Percentiles rank a stretch among this genome's conserved stretches.
Evolutionary conservation across 1,140 invertebrate species (phyloP).

Genomic region (Cydia amplana): DNA sequence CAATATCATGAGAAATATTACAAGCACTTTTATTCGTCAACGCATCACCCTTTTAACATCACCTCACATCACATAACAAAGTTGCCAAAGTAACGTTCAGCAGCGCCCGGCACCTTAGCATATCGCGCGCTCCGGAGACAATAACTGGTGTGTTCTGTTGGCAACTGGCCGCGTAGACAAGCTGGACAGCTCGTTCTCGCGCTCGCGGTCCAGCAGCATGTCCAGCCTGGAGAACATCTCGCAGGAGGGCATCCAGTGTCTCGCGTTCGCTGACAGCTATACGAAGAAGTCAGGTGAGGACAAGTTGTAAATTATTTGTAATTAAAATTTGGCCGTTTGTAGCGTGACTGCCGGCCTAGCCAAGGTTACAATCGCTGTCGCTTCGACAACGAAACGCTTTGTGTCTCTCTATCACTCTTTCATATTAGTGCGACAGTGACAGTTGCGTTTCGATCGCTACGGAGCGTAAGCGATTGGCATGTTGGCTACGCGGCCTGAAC

Average conservation of each 20-base stretch:
- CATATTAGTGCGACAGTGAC: too few species aligned
- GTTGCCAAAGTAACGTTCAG: neutral
- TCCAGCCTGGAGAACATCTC: conserved; percentile 98
- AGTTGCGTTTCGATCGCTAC: too few species aligned
- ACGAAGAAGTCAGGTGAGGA: conserved; percentile 93
- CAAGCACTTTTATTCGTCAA: neutral
- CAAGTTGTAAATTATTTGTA: neutral
- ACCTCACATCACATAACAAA: conserved; percentile 1
- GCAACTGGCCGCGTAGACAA: conserved; percentile 92
- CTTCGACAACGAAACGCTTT: too few species aligned
- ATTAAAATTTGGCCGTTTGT: too few species aligned
- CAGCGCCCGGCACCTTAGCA: conserved; percentile 4
- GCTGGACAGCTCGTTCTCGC: conserved; percentile 96
- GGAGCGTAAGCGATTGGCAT: too few species aligned
- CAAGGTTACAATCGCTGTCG: too few species aligned
- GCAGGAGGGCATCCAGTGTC: conserved; percentile 96
- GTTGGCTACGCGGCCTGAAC: too few species aligned
- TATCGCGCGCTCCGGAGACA: conserved; percentile 40
- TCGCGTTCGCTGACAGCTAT: conserved; percentile 97
- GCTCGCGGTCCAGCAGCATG: conserved; percentile 97
- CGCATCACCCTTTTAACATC: neutral
- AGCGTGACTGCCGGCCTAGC: too few species aligned
- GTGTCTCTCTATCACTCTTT: too few species aligned
- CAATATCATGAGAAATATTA: too few species aligned
- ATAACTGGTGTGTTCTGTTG: conserved; percentile 65